Evolutionary conservation across 2,113 vertebrate genomes (phyloP), one percentile per base, ranked within the genome.

Genomic region (Phaethornis superciliosus): DNA sequence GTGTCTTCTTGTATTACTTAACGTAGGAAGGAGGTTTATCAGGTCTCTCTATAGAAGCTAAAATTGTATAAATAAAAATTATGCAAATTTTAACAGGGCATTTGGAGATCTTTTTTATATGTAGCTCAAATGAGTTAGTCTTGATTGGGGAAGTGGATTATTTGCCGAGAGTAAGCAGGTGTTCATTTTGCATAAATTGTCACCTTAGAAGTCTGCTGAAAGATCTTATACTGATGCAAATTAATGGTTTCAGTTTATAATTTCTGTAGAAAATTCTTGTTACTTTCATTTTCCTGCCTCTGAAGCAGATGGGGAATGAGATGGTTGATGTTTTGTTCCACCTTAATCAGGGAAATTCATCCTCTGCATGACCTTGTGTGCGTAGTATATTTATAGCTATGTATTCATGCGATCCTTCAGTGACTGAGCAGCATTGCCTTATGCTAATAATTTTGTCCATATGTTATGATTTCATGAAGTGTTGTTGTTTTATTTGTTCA

Each of bases 91-190:
- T 55, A 86, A 47, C 10, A 23, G 13, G 58, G 14, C 35, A 13
- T 78, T 56, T 4, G 0, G 47, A 92, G 5, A 35, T n/a, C 19
- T 55, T 81, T 77, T 51, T 42, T 67, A 2, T 80, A 12, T 40
- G 22, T 81, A 52, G n/a, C 82, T 92, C 40, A 46, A 30, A 26
- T 85, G 17, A 74, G 14, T 85, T 85, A 22, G 10, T 60, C 49
- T 71, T 80, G 20, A 13, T 74, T 83, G 17, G 13, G 46, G 54
- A 93, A 81, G 18, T 27, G 7, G 9, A 86, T 6, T 82, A 40
- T 82, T 93, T 93, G 85, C 71, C 72, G 81, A 79, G 69, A 37
- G 32, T 19, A 67, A 94, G 33, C 82, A 91, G 44, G 16, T 88
- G 35, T 35, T 90, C 21, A 8, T 76, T 83, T 77, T 88, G 42